Base-by-base conservation (phyloP, 2,888 invertebrate species). In the Erynnis tages region DNA sequence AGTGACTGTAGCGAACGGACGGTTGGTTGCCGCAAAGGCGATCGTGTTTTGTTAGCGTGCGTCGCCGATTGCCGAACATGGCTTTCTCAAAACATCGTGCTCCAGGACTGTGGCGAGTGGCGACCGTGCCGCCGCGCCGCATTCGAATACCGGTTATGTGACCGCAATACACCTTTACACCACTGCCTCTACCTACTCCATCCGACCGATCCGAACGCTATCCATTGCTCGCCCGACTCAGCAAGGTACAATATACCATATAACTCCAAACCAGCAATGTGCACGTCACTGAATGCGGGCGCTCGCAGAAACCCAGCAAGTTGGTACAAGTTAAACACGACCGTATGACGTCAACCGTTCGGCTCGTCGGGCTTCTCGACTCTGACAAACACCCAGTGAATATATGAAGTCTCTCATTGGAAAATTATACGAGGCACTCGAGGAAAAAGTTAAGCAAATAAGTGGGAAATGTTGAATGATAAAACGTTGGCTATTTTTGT, bases 81-180 rank as follows among this genome's bases (percentile, higher is more conserved):
- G 85, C 88, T 86, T 87, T 87, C 87, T 86, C 84, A 83, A 84
- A 88, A 87, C 84, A 85, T 82, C 72, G 75, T 65, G 69, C 73
- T 56, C 53, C 76, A 72, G 73, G 79, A 79, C 78, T 72, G 76
- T 75, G 77, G 79, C 79, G 75, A 82, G 73, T 75, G 49, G 79
- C 76, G 75, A 77, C 77, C 74, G 69, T 57, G 77, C 75, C 76
- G 71, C 70, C 43, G 43, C 35, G 21, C 32, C 71, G 78, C 79
- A 78, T 79, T 82, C 79, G 76, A 84, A 88, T 89, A 88, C 88
- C 88, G 87, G 88, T 89, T 89, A 87, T 87, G 82, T 85, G 86
- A 86, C 88, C 87, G 86, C 86, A 85, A 85, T 86, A 83, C 77
- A 74, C 82, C 82, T 73, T 72, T 71, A 79, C 76, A 71, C 59